A percentile compares a stretch with the other conserved stretches of the same genome.
These are phyloP conservation scores for Lasioglossum albipes DNA, from an alignment of 1,140 invertebrate genomes.

Conservation along the genomic window DNA sequence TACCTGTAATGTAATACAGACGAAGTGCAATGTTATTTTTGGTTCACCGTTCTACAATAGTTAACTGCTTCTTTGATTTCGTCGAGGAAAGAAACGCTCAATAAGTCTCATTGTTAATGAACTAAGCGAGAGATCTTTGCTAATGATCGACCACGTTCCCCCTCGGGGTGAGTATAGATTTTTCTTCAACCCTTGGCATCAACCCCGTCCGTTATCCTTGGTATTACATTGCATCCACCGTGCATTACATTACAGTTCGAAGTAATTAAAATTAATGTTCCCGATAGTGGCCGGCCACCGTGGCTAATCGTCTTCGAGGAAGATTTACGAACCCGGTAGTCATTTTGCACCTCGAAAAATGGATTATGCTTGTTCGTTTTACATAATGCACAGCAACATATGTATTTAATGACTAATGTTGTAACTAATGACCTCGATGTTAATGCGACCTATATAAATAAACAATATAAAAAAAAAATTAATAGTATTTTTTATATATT, in stretches of 20 bases:
- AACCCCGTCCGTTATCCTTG: slow-evolving; percentile 38
- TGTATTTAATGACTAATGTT: too few species aligned
- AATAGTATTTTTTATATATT: too few species aligned
- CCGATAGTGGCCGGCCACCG: slow-evolving; percentile 32
- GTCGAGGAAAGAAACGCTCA: too few species aligned
- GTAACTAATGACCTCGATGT: too few species aligned
- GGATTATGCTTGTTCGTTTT: slow-evolving; percentile 6
- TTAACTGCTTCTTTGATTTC: too few species aligned
- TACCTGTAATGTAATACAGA: slow-evolving; percentile 63
- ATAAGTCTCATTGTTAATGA: background rate
- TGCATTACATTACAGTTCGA: slow-evolving; percentile 50
- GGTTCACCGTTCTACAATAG: background rate
- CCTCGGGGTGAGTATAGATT: background rate
- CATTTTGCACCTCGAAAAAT: slow-evolving; percentile 9
- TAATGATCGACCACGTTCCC: background rate
- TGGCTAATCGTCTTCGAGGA: slow-evolving; percentile 45
- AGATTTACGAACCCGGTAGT: slow-evolving; percentile 22
- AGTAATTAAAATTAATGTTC: slow-evolving; percentile 64
- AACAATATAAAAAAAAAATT: too few species aligned
- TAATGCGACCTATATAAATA: too few species aligned
- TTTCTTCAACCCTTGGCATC: background rate
- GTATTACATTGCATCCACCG: slow-evolving; percentile 48
- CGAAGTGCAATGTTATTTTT: background rate
- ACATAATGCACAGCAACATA: too few species aligned
- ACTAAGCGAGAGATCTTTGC: background rate